Evolutionary conservation across 2,113 vertebrate species (phyloP).

Genomic region (Macquaria australasica): DNA sequence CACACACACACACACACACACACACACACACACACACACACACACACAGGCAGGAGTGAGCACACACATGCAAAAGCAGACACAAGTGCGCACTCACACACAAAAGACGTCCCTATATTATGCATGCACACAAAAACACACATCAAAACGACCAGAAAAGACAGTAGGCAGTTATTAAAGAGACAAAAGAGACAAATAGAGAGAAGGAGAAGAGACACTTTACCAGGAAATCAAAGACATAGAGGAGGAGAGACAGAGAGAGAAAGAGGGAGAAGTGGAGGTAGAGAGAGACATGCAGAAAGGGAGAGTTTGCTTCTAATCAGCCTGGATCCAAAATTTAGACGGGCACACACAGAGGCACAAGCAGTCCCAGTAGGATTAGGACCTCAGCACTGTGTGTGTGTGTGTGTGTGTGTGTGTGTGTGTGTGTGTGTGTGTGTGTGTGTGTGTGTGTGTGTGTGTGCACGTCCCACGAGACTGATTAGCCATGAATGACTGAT

Average conservation of each 20-base stretch:
- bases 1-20: conserved; percentile 15
- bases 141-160: conserved; percentile 74
- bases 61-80: conserved; percentile 19
- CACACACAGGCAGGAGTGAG: conserved; percentile 9
- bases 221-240: conserved; percentile 74
- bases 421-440: conserved; percentile 57
- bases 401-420: conserved; percentile 54
- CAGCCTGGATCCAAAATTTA: conserved; percentile 80
- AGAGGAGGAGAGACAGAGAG: conserved; percentile 43
- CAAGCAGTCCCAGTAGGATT: conserved; percentile 80
- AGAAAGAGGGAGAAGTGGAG: conserved; percentile 1
- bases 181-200: conserved; percentile 74
- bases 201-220: conserved; percentile 74
- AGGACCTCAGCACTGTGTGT: conserved; percentile 70
- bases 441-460: conserved; percentile 48
- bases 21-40: conserved; percentile 9
- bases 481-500: conserved; percentile 86
- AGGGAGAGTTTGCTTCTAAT: conserved; percentile 75
- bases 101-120: conserved; percentile 55
- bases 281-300: conserved; percentile 34
- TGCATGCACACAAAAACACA: conserved; percentile 75
- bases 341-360: conserved; percentile 79
- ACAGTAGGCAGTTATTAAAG: conserved; percentile 79
- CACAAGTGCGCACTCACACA: conserved; percentile 43
- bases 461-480: conserved; percentile 80